Percentiles rank a stretch among this genome's conserved stretches.
phyloP scores from a whole-genome alignment of 2,797 vertebrate genomes.

The Micropoecilia bifurca region DNA sequence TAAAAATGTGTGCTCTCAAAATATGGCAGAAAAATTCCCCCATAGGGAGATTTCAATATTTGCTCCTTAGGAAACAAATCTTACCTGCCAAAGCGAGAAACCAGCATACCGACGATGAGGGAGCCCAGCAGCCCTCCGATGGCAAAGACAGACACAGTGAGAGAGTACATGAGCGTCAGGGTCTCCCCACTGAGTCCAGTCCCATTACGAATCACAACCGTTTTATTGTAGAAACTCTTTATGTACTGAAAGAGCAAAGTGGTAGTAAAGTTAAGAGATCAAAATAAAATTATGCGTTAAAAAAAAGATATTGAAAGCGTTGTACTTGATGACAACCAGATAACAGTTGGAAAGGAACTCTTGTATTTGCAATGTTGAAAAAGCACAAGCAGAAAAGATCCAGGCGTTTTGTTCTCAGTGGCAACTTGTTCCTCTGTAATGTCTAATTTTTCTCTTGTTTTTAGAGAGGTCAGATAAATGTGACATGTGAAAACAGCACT shows the following conservation, averaged over 20 bases:
- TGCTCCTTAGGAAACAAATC: neutral
- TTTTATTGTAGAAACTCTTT: conserved; percentile 91
- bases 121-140: conserved; percentile 89
- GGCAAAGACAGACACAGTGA: conserved; percentile 90
- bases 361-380: too few species aligned
- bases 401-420: neutral
- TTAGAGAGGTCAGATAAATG: too few species aligned
- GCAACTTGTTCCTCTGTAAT: too few species aligned
- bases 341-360: too few species aligned
- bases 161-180: conserved; percentile 88
- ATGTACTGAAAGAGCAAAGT: conserved; percentile 82
- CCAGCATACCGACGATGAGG: conserved; percentile 85
- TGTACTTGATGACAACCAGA: neutral
- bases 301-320: neutral
- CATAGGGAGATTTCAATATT: neutral
- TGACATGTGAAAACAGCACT: too few species aligned
- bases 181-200: conserved; percentile 71
- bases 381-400: neutral
- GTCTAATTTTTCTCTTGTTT: too few species aligned
- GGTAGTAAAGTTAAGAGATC: neutral
- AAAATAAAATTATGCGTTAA: too few species aligned
- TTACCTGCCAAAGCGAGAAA: conserved; percentile 88
- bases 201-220: conserved; percentile 81
- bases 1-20: too few species aligned
- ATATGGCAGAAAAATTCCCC: too few species aligned